Evolutionary conservation across 2,797 vertebrate genomes (phyloP).

Genomic region (Phoxinus dragarum): DNA sequence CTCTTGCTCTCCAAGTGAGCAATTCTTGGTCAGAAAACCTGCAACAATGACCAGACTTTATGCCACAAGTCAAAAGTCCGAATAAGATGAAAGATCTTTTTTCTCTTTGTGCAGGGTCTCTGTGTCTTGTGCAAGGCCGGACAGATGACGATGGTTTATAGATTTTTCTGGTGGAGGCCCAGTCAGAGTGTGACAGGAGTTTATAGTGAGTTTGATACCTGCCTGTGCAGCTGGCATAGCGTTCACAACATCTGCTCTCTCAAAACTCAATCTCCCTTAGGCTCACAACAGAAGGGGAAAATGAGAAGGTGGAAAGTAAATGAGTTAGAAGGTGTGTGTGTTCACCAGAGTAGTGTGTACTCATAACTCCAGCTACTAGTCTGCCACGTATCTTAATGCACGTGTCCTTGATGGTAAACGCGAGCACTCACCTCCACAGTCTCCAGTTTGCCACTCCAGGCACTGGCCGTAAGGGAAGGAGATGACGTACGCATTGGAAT

Average conservation of each 20-base stretch:
- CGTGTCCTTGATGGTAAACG: not conserved
- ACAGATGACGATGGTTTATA: slow-evolving; percentile 47
- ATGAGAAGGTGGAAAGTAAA: slow-evolving; percentile 23
- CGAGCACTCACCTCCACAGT: slow-evolving; percentile 88
- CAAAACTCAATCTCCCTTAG: slow-evolving; percentile 42
- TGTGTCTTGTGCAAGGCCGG: not conserved
- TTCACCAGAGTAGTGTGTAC: not conserved
- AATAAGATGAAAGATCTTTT: slow-evolving; percentile 8
- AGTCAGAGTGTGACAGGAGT: slow-evolving; percentile 17
- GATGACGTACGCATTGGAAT: slow-evolving; percentile 95
- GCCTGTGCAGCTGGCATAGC: slow-evolving; percentile 27
- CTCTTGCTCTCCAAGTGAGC: not conserved
- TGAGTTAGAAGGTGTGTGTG: slow-evolving; percentile 1
- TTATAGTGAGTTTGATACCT: slow-evolving; percentile 22
- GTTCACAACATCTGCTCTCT: slow-evolving; percentile 43
- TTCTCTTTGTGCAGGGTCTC: not conserved
- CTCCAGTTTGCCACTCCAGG: slow-evolving; percentile 96
- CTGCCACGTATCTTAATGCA: not conserved
- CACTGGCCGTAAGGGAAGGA: slow-evolving; percentile 98
- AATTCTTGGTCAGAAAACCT: not conserved
- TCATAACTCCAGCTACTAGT: not conserved
- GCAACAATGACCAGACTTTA: not conserved
- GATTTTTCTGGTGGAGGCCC: slow-evolving; percentile 36
- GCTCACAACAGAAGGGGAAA: slow-evolving; percentile 42
- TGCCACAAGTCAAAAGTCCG: not conserved